A percentile compares a stretch with the other conserved stretches of the same genome.
phyloP scores from a whole-genome alignment of 2,888 invertebrate species.

The Nowickia ferox region DNA sequence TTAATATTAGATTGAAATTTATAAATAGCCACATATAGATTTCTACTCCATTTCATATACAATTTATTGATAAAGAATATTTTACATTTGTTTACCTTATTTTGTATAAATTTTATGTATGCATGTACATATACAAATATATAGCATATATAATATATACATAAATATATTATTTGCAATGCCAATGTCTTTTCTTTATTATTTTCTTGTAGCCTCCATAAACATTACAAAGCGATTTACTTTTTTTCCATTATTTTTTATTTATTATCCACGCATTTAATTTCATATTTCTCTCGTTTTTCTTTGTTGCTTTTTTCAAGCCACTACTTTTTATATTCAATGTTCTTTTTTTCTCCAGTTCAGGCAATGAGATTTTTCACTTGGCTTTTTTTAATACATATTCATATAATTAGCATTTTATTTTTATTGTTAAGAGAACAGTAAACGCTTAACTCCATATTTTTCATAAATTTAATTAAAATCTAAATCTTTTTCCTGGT shows the following conservation, averaged over 20 bases:
- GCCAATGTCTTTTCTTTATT: constrained; percentile 63
- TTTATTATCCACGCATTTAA: constrained; percentile 62
- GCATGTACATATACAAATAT: constrained; percentile 5
- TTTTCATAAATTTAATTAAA: constrained; percentile 54
- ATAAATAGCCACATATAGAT: constrained; percentile 14
- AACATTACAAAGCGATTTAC: constrained; percentile 68
- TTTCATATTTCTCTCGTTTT: constrained; percentile 46
- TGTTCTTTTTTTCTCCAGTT: constrained; percentile 57
- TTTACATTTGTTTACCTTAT: constrained; percentile 65
- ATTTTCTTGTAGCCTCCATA: constrained; percentile 64
- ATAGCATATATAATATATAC: constrained; percentile 3
- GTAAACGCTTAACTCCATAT: constrained; percentile 28
- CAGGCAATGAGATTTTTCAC: constrained; percentile 51
- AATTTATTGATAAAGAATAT: constrained; percentile 52
- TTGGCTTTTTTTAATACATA: constrained; percentile 51
- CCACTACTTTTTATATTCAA: constrained; percentile 47
- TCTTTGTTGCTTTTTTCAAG: constrained; percentile 47
- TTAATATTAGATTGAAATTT: constrained; percentile 18
- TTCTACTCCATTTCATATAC: constrained; percentile 26
- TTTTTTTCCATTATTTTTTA: constrained; percentile 37
- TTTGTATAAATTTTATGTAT: constrained; percentile 44
- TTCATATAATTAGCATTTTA: constrained; percentile 49
- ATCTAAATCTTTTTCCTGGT: constrained; percentile 38
- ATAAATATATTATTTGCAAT: constrained; percentile 41
- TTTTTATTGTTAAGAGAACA: constrained; percentile 35